A percentile compares a stretch with the other conserved stretches of the same genome.
Evolutionary conservation across 2,113 vertebrate species (phyloP).

Genomic region (Neogobius melanostomus): DNA sequence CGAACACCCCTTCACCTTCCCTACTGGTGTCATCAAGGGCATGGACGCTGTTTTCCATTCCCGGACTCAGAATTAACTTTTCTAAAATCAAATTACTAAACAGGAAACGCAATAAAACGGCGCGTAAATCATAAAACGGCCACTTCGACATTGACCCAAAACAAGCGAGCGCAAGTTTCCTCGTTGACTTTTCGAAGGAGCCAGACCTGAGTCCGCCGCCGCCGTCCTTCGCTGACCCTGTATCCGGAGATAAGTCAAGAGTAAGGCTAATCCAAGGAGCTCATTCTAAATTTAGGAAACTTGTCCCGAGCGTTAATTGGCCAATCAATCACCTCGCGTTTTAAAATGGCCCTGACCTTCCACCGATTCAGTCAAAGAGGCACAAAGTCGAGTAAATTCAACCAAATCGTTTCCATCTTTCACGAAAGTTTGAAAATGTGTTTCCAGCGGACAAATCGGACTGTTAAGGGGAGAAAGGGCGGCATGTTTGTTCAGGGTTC

Average conservation of each 20-base stretch:
- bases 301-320: background rate
- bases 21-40: too few species aligned
- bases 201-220: constrained; percentile 31
- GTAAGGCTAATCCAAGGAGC: background rate
- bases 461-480: too few species aligned
- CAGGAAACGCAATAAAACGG: too few species aligned
- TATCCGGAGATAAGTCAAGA: constrained; percentile 6
- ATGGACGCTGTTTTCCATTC: too few species aligned
- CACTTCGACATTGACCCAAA: background rate
- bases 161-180: background rate
- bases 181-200: background rate
- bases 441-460: too few species aligned
- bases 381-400: constrained; percentile 36
- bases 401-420: constrained; percentile 27
- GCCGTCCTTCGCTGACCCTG: constrained; percentile 66
- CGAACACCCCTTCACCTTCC: too few species aligned
- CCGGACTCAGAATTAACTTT: too few species aligned
- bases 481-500: too few species aligned
- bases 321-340: constrained; percentile 7
- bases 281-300: constrained; percentile 1
- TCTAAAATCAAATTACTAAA: too few species aligned
- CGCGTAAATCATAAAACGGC: too few species aligned
- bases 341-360: constrained; percentile 4
- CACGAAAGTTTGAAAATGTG: constrained; percentile 41
- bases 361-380: background rate